Evolutionary conservation across 2,113 vertebrate genomes (phyloP).

Genomic region (Isurus oxyrinchus): DNA sequence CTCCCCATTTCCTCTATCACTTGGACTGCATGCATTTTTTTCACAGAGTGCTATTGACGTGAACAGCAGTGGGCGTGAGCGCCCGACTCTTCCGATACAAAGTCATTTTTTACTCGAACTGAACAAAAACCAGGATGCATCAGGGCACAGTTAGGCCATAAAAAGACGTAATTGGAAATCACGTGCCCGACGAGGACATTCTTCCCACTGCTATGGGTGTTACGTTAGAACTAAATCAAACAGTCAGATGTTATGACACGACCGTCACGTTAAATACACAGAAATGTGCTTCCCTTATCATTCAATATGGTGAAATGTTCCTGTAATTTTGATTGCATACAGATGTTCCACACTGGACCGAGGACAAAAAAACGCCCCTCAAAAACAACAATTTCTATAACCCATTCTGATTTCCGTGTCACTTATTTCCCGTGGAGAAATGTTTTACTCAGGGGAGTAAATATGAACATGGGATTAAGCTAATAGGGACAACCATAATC

Average conservation of each 20-base stretch:
- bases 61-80: not conserved
- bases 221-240: not conserved
- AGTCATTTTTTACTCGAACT: not conserved
- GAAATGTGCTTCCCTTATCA: not conserved
- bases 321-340: not conserved
- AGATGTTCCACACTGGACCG: not conserved
- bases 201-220: no score
- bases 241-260: not conserved
- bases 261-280: not conserved
- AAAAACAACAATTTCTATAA: not conserved
- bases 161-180: conserved; percentile 27
- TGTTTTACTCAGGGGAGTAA: not conserved
- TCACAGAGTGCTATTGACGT: conserved; percentile 13
- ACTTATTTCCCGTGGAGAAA: not conserved
- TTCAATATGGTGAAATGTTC: not conserved
- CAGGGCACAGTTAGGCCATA: not conserved
- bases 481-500: not conserved
- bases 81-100: not conserved
- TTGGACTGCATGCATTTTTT: not conserved
- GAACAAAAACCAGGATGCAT: conserved; percentile 18
- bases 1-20: conserved; percentile 28
- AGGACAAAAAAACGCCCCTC: not conserved
- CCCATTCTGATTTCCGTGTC: not conserved
- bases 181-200: not conserved
- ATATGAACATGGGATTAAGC: not conserved